Base-by-base conservation (phyloP, 2,888 invertebrate species). In the Pollenia griseotomentosa region DNA sequence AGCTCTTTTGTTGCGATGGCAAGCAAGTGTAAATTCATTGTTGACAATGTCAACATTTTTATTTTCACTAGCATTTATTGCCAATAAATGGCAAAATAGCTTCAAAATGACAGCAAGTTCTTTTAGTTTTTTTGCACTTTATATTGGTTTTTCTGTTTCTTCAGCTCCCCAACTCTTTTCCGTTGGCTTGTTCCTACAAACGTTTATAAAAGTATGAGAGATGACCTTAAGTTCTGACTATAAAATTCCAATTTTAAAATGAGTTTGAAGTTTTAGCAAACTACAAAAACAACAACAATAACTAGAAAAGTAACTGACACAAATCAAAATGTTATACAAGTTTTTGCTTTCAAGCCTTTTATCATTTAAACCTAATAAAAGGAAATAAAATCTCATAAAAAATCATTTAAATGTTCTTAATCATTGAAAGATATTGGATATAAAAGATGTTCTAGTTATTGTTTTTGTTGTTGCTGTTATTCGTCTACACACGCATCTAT, bases 41-140 rank as follows among this genome's bases (percentile, higher is more conserved):
- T 84, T 85, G 85, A 83, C 88, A 87, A 80, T 89, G 89, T 85
- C 88, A 88, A 88, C 81, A 87, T 88, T 88, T 85, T 78, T 87
- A 80, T 85, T 80, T 78, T 73, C 74, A 66, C 80, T 68, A 81
- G 73, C 87, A 84, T 84, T 87, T 87, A 84, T 84, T 81, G 84
- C 42, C 84, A 84, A 87, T 87, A 87, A 84, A 87, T 84, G 84
- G 81, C 83, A 84, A 84, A 87, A 84, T 84, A 48, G 57, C 78
- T 87, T 87, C 70, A 12, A 84, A 82, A 73, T 82, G 87, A 87
- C 87, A 87, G 78, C 81, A 55, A 70, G n/a, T 48, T 73, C 61
- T 68, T 63, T 70, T 66, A 65, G 40, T 73, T 40, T 66, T n/a
- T 42, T 55, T 61, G 16, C 33, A 74, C 44, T 66, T 78, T 70